Conservation (phyloP, 2,888 invertebrate species). For the Polymixis lichenea region DNA sequence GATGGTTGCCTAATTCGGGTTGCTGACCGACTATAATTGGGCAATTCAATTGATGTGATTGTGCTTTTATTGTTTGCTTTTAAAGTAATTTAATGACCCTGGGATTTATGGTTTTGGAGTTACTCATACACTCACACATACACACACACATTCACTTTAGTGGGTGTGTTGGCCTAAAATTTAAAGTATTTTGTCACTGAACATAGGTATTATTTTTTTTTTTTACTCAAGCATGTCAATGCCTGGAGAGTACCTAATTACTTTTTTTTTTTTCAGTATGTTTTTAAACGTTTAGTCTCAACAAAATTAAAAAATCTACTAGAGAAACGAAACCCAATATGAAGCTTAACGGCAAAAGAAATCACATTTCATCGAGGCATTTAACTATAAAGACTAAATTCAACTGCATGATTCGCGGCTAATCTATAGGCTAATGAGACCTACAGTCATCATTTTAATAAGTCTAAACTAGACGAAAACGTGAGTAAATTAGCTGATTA, state of each 20-base stretch:
- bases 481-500: constrained; percentile 30
- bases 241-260: background rate
- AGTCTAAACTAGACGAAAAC: constrained; percentile 19
- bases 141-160: too few relatives aligned
- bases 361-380: background rate
- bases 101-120: constrained; percentile 41
- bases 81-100: constrained; percentile 45
- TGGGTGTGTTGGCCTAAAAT: background rate
- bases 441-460: constrained; percentile 38
- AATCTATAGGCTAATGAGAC: constrained; percentile 47
- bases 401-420: constrained; percentile 20
- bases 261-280: background rate
- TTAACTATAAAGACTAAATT: constrained; percentile 20
- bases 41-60: constrained; percentile 65
- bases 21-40: constrained; percentile 61
- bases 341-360: background rate
- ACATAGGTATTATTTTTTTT: background rate
- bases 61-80: constrained; percentile 56
- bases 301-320: background rate
- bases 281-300: background rate
- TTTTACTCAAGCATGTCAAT: background rate
- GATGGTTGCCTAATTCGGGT: constrained; percentile 52
- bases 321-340: too few relatives aligned
- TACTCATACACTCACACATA: too few relatives aligned
- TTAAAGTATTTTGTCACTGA: background rate